Conservation (phyloP, 2,797 vertebrate species). For the Sylvia borin region DNA sequence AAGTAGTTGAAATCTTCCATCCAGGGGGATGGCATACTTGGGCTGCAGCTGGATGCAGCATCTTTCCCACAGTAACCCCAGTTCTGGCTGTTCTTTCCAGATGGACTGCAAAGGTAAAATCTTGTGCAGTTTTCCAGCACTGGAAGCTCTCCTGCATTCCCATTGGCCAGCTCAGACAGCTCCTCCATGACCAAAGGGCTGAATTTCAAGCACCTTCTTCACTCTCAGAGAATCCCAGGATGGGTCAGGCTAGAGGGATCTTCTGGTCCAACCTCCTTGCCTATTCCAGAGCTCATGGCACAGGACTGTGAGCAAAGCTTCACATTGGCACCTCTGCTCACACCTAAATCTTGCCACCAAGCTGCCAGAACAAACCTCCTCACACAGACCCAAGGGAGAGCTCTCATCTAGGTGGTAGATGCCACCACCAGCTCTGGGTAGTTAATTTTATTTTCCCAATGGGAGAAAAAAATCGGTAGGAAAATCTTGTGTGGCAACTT, state of each 20-base stretch:
- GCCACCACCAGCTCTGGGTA: neutral
- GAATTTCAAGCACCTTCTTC: neutral
- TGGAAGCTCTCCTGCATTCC: neutral
- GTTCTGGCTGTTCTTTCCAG: neutral
- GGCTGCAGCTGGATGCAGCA: neutral
- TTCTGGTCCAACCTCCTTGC: neutral
- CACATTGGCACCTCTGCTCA: neutral
- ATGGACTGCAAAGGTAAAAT: neutral
- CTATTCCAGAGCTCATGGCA: neutral
- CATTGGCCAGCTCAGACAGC: neutral
- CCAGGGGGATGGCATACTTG: rapidly evolving
- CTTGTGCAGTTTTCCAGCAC: neutral
- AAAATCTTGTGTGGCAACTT: neutral
- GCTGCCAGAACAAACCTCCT: neutral
- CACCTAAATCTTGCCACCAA: neutral
- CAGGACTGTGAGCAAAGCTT: neutral
- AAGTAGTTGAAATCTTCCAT: neutral
- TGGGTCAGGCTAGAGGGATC: neutral
- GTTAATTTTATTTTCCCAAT: neutral
- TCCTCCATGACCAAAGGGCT: neutral
- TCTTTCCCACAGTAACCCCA: neutral
- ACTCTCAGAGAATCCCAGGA: neutral
- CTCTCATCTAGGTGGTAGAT: neutral
- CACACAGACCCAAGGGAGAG: neutral
- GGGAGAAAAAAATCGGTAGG: neutral